Conservation (phyloP, 2,113 vertebrate species). For the Hemiscyllium ocellatum region DNA sequence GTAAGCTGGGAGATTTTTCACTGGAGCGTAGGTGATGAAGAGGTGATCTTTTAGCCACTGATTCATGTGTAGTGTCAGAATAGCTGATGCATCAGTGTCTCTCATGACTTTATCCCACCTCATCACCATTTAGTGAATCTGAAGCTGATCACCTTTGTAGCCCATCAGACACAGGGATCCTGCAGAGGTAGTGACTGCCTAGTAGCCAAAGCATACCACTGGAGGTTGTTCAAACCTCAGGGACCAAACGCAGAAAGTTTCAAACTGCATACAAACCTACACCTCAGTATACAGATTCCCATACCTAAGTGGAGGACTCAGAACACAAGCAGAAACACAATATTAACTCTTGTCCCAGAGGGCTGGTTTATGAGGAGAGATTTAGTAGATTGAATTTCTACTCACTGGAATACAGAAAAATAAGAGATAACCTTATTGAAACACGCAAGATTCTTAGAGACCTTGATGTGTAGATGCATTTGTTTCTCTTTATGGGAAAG, state of each 20-base stretch:
- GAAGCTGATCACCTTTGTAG: background rate
- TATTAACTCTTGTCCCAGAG: background rate
- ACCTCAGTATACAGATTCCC: background rate
- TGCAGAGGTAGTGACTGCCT: background rate
- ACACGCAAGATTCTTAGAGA: no score
- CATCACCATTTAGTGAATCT: background rate
- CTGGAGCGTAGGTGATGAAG: no score
- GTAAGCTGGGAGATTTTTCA: no score
- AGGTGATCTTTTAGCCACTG: background rate
- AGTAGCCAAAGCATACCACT: background rate
- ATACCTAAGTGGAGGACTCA: background rate
- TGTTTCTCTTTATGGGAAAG: no score
- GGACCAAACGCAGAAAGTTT: background rate
- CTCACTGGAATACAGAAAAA: no score
- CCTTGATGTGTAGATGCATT: no score
- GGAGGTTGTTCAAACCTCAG: background rate
- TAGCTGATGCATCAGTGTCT: background rate
- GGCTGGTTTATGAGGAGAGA: background rate
- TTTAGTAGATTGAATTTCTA: no score
- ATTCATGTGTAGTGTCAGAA: background rate
- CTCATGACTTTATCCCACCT: background rate
- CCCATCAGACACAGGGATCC: background rate
- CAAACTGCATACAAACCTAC: background rate
- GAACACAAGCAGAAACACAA: background rate
- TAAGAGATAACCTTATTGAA: no score